phyloP scores from a whole-genome alignment of 2,888 invertebrate genomes.

The Fabriciana adippe region DNA sequence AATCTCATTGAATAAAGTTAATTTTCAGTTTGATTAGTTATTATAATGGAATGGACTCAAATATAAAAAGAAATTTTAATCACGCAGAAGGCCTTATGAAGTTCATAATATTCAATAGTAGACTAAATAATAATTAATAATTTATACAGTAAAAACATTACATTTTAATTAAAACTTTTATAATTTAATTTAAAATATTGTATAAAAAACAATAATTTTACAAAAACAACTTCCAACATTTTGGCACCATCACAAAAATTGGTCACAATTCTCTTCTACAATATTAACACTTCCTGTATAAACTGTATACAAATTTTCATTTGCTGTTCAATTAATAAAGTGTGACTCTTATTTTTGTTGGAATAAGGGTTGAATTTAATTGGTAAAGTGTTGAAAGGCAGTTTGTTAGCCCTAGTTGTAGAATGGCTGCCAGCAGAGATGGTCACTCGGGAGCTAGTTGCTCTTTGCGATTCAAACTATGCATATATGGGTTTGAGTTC shows the following conservation, averaged over 20 bases:
- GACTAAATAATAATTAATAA: too few relatives aligned
- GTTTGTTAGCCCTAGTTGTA: constrained; percentile 20
- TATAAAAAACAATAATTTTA: constrained; percentile 6
- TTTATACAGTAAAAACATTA: neutral
- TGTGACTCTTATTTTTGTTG: neutral
- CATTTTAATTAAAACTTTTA: too few relatives aligned
- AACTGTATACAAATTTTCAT: constrained; percentile 11
- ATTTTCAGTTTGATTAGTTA: too few relatives aligned
- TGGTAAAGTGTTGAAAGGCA: neutral
- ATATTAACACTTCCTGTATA: constrained; percentile 25
- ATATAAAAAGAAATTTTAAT: too few relatives aligned
- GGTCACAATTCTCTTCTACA: constrained; percentile 24
- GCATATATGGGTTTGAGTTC: constrained; percentile 12
- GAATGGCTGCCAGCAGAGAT: constrained; percentile 33
- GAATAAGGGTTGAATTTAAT: constrained; percentile 5
- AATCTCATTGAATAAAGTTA: too few relatives aligned
- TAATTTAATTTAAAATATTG: neutral
- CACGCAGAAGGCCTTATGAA: too few relatives aligned
- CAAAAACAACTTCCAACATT: constrained; percentile 10
- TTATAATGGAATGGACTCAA: too few relatives aligned
- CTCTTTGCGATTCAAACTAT: constrained; percentile 31
- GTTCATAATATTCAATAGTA: too few relatives aligned
- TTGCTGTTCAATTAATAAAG: neutral
- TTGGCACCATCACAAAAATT: constrained; percentile 23
- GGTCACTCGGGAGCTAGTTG: constrained; percentile 33